Percentiles rank a stretch among this genome's conserved stretches.
Conservation (phyloP, 2,888 invertebrate genomes). For the Tinea trinotella region DNA sequence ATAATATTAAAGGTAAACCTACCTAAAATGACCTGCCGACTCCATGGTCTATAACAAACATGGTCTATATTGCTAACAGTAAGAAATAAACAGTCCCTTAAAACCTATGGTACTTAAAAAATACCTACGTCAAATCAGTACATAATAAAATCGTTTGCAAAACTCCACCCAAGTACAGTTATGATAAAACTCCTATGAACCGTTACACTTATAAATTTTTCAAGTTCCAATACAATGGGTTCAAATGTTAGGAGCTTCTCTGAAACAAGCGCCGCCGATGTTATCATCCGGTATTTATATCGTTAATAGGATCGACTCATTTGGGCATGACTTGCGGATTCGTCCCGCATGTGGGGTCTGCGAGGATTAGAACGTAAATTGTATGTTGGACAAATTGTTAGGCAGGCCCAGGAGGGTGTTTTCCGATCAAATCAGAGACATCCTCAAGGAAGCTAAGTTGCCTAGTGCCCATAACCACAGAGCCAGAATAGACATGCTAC, state of each 20-base stretch:
- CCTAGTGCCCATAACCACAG: no score
- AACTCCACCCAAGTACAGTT: not conserved
- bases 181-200: not conserved
- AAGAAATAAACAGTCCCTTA: no score
- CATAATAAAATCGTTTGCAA: not conserved
- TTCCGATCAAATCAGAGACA: no score
- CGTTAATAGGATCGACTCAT: constrained; percentile 58
- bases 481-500: no score
- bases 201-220: constrained; percentile 13
- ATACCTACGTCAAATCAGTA: no score
- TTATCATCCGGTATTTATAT: constrained; percentile 45
- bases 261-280: constrained; percentile 33
- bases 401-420: no score
- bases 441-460: no score
- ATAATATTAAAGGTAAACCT: no score
- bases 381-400: not conserved
- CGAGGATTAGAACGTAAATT: constrained; percentile 15
- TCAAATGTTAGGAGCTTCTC: constrained; percentile 17
- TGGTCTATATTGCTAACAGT: no score
- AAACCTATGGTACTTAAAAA: no score
- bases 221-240: constrained; percentile 17
- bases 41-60: no score
- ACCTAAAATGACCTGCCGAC: no score
- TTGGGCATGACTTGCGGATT: constrained; percentile 56
- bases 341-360: constrained; percentile 51